phyloP scores from a whole-genome alignment of 2,888 invertebrate genomes.

The Polymixis flavicincta region DNA sequence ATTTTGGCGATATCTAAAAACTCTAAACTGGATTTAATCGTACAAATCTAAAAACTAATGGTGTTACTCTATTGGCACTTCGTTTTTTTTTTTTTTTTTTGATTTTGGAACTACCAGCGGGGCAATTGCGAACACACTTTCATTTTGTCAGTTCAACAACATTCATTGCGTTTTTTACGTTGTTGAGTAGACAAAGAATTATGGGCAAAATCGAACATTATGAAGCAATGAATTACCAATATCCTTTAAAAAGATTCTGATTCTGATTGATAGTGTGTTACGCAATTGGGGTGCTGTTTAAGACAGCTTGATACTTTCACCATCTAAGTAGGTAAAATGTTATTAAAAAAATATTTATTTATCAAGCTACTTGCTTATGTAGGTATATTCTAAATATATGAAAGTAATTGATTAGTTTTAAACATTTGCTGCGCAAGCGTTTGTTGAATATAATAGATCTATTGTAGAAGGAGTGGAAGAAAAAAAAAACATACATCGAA shows the following conservation, averaged over 20 bases:
- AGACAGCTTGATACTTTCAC: constrained; percentile 3
- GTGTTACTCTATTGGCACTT: constrained; percentile 86
- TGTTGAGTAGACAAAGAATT: no score
- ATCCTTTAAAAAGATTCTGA: no score
- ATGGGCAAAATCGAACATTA: no score
- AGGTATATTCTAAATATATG: neutral
- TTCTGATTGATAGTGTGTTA: no score
- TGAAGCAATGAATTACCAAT: no score
- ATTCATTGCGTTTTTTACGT: no score
- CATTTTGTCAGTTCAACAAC: no score
- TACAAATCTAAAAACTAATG: constrained; percentile 71
- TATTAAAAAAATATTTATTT: constrained; percentile 26
- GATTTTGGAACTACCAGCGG: constrained; percentile 27
- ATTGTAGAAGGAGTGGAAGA: no score
- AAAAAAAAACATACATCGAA: no score
- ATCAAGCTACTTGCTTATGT: neutral
- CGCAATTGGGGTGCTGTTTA: neutral
- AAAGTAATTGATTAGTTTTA: neutral
- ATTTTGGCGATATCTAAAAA: constrained; percentile 55
- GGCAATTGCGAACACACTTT: no score
- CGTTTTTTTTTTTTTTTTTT: constrained; percentile 59
- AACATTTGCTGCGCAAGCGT: neutral
- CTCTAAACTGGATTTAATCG: constrained; percentile 31
- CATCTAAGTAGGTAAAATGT: neutral
- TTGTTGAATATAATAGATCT: no score